These are phyloP conservation scores for Tipula vernalis DNA, from an alignment of 2,888 invertebrate genomes.

Conservation along the genomic window DNA sequence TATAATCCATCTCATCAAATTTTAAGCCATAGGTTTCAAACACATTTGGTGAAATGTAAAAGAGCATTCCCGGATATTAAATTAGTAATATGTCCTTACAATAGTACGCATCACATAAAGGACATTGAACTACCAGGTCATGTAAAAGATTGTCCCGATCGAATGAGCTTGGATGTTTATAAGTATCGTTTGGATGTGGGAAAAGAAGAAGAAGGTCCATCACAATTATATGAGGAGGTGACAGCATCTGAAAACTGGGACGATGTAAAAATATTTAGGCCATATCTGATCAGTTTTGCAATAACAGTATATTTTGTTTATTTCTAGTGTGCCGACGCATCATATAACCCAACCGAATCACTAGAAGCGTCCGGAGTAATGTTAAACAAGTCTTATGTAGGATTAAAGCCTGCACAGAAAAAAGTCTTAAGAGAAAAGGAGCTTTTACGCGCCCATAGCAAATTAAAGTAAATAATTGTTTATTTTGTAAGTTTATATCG, in stretches of 20 bases:
- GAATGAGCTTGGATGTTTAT: constrained; percentile 10
- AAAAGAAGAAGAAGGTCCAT: background rate
- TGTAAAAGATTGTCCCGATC: constrained; percentile 19
- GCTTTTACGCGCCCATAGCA: background rate
- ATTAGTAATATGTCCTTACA: constrained; percentile 37
- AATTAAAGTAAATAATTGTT: background rate
- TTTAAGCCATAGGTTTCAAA: constrained; percentile 36
- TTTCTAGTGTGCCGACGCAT: constrained; percentile 17
- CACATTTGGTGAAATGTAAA: constrained; percentile 40
- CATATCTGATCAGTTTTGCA: background rate
- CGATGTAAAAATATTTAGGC: constrained; percentile 8
- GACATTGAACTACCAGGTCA: constrained; percentile 31
- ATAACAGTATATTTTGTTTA: background rate
- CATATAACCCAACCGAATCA: constrained; percentile 21
- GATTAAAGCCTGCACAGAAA: background rate
- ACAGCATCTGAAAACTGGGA: constrained; percentile 10
- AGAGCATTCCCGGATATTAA: constrained; percentile 30
- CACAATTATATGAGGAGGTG: background rate
- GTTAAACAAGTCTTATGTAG: constrained; percentile 13
- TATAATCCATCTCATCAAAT: constrained; percentile 41
- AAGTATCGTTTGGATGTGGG: background rate
- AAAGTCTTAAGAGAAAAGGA: background rate
- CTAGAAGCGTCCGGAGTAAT: constrained; percentile 20
- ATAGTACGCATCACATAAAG: constrained; percentile 37
- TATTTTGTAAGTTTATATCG: background rate